These are phyloP conservation scores for Tipula helvola DNA, from an alignment of 2,888 invertebrate species.

Conservation along the genomic window DNA sequence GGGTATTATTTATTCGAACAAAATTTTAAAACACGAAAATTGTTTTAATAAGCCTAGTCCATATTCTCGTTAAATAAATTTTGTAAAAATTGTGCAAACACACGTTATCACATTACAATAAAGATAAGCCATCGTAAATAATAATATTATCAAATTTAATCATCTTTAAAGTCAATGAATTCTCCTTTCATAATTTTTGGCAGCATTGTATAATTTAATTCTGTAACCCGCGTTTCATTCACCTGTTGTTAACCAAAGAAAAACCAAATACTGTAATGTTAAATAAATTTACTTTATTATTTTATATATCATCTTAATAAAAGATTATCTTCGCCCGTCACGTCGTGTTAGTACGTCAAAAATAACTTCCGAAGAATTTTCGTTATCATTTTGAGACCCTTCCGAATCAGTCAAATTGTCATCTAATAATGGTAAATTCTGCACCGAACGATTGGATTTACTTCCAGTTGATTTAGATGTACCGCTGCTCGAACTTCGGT, in stretches of 20 bases:
- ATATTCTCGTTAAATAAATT: too few species aligned
- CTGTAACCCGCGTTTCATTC: background rate
- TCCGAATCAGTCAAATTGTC: slow-evolving; percentile 29
- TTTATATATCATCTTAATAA: slow-evolving; percentile 19
- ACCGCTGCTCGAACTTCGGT: background rate
- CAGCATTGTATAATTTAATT: too few species aligned
- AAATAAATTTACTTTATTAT: background rate
- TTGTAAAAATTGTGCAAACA: too few species aligned
- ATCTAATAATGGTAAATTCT: slow-evolving; percentile 30
- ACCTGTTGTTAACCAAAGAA: background rate
- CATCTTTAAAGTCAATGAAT: too few species aligned
- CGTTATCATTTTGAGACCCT: slow-evolving; percentile 34
- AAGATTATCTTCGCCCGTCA: slow-evolving; percentile 28
- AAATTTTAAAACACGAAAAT: too few species aligned
- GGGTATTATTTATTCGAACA: too few species aligned
- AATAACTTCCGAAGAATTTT: slow-evolving; percentile 39
- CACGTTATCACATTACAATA: too few species aligned
- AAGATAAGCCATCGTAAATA: too few species aligned
- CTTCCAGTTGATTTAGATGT: background rate
- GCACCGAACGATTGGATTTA: slow-evolving; percentile 19
- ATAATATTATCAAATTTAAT: too few species aligned
- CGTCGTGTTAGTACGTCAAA: slow-evolving; percentile 44
- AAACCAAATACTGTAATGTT: slow-evolving; percentile 19
- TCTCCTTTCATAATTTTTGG: too few species aligned
- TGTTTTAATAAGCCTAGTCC: too few species aligned